Conservation (phyloP, 1,140 invertebrate species). For the Ips typographus region DNA sequence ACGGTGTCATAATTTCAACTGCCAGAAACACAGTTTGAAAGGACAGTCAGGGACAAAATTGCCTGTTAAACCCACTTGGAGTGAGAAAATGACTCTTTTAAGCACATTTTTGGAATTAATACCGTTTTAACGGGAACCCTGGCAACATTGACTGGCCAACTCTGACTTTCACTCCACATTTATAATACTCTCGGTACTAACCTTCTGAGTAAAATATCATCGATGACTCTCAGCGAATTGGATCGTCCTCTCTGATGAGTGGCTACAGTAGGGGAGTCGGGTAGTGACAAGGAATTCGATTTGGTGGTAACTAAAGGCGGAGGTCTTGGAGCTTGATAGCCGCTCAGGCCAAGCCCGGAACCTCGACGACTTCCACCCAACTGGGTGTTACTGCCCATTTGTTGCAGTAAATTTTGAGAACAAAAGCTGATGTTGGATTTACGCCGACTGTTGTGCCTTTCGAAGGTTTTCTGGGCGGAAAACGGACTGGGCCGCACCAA, state of each 20-base stretch:
- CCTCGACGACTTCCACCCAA: conserved; percentile 57
- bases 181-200: conserved; percentile 4
- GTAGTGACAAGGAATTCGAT: conserved; percentile 83
- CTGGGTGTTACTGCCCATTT: conserved; percentile 60
- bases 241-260: conserved; percentile 76
- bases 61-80: no score
- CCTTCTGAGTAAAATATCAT: conserved; percentile 78
- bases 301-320: conserved; percentile 79
- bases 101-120: no score
- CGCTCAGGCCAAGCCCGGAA: conserved; percentile 62
- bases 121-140: no score
- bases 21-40: no score
- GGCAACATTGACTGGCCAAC: no score
- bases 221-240: conserved; percentile 80
- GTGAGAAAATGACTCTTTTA: no score
- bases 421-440: conserved; percentile 90
- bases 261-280: conserved; percentile 80
- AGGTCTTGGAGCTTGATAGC: conserved; percentile 66
- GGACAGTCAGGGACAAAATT: no score
- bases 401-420: conserved; percentile 68
- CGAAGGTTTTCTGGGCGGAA: conserved; percentile 91
- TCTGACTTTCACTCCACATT: no score
- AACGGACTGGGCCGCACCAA: conserved; percentile 87
- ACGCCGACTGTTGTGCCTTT: conserved; percentile 84
- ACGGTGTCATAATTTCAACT: no score